These are phyloP conservation scores for Blennius ocellaris DNA, from an alignment of 2,113 vertebrate genomes.

Conservation along the genomic window DNA sequence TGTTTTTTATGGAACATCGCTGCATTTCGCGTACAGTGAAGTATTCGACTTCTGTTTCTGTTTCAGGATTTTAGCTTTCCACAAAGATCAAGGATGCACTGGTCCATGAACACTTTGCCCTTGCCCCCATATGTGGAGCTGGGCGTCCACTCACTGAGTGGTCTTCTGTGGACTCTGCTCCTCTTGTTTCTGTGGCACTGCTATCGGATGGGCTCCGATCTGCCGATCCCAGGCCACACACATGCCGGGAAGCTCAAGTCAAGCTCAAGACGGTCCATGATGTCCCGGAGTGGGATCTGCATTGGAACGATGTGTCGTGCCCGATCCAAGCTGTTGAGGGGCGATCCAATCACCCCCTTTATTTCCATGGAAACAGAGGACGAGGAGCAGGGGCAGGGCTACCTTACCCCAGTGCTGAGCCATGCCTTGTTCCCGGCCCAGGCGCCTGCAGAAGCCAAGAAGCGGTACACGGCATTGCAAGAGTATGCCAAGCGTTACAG, in stretches of 20 bases:
- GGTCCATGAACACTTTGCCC: constrained; percentile 81
- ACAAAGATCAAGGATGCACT: constrained; percentile 74
- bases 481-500: constrained; percentile 91
- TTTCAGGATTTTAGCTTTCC: constrained; percentile 26
- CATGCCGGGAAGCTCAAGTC: constrained; percentile 75
- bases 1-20: neutral
- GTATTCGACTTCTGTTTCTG: constrained; percentile 17
- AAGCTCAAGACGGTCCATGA: constrained; percentile 64
- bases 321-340: constrained; percentile 62
- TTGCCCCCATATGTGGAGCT: constrained; percentile 76
- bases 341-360: constrained; percentile 62
- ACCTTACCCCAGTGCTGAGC: constrained; percentile 82
- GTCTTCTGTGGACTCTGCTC: constrained; percentile 86
- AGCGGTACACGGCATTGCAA: constrained; percentile 86
- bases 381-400: constrained; percentile 74
- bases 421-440: constrained; percentile 81
- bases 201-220: constrained; percentile 87
- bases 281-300: constrained; percentile 70
- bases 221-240: constrained; percentile 65
- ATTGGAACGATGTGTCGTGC: constrained; percentile 69
- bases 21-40: neutral
- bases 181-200: constrained; percentile 92
- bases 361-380: constrained; percentile 79
- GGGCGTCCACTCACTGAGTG: constrained; percentile 83
- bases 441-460: constrained; percentile 82